Conservation (phyloP, 2,113 vertebrate species). For the Apteryx mantelli region DNA sequence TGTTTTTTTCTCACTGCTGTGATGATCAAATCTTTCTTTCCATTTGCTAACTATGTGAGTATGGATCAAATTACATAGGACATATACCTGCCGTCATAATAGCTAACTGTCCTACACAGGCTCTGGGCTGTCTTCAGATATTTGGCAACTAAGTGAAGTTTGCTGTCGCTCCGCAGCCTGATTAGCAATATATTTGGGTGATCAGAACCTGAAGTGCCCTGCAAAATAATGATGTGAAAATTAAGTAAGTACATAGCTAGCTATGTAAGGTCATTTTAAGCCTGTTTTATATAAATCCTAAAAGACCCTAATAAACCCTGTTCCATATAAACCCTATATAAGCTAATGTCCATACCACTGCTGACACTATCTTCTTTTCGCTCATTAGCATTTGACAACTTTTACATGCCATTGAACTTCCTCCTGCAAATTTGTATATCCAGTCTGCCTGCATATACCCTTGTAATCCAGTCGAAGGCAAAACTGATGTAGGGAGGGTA, state of each 20-base stretch:
- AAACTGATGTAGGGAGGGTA: not conserved
- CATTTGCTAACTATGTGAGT: not conserved
- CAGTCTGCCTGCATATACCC: not conserved
- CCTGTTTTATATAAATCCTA: not conserved
- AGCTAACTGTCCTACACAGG: not conserved
- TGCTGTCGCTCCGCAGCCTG: not conserved
- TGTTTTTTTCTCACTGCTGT: slow-evolving; percentile 64
- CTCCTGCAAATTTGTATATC: not conserved
- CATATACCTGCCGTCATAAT: not conserved
- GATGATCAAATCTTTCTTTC: slow-evolving; percentile 53
- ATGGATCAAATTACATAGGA: slow-evolving; percentile 17
- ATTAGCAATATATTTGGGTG: not conserved
- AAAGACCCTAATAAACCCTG: too few species aligned
- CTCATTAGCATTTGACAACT: not conserved
- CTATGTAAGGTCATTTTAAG: not conserved
- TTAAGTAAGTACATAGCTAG: not conserved
- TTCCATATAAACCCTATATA: not conserved
- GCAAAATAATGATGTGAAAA: not conserved
- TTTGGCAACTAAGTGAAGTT: not conserved
- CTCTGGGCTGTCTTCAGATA: not conserved
- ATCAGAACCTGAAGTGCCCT: not conserved
- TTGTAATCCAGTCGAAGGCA: not conserved
- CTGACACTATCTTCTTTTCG: not conserved
- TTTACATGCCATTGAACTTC: not conserved
- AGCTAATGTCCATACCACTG: not conserved